Conservation (phyloP, 2,113 vertebrate genomes). For the Drymodes brunneopygia region DNA sequence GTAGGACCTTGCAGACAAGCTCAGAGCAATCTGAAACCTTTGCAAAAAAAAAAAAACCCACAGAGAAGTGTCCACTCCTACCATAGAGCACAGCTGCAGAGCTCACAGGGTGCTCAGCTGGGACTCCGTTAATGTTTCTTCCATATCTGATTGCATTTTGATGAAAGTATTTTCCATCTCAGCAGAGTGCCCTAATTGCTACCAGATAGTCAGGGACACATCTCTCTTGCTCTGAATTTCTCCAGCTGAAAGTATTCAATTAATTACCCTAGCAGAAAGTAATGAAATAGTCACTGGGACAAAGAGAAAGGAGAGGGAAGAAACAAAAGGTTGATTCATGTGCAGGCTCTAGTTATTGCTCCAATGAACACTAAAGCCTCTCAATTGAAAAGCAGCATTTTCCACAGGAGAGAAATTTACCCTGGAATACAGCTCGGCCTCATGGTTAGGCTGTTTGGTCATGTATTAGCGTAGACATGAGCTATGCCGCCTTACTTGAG, state of each 20-base stretch:
- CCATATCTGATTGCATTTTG: background rate
- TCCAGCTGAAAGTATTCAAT: background rate
- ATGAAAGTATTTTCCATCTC: conserved; percentile 21
- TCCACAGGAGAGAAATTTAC: background rate
- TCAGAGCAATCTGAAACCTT: background rate
- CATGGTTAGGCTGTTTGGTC: background rate
- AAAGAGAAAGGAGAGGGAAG: background rate
- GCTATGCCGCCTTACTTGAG: background rate
- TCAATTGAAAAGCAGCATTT: background rate
- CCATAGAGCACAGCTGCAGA: background rate
- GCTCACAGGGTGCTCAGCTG: background rate
- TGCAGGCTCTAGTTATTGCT: background rate
- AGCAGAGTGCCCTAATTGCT: conserved; percentile 22
- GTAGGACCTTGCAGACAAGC: background rate
- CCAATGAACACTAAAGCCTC: background rate
- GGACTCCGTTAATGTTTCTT: background rate
- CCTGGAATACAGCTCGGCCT: background rate
- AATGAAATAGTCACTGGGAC: background rate
- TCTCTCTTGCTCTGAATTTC: background rate
- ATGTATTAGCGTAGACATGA: background rate
- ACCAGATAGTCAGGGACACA: background rate
- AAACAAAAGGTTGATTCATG: background rate
- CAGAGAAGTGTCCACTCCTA: background rate
- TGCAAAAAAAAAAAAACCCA: background rate
- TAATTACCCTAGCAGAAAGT: conserved; percentile 11